Evolutionary conservation across 2,113 vertebrate genomes (phyloP).

Genomic region (Corythoichthys haematopterus): DNA sequence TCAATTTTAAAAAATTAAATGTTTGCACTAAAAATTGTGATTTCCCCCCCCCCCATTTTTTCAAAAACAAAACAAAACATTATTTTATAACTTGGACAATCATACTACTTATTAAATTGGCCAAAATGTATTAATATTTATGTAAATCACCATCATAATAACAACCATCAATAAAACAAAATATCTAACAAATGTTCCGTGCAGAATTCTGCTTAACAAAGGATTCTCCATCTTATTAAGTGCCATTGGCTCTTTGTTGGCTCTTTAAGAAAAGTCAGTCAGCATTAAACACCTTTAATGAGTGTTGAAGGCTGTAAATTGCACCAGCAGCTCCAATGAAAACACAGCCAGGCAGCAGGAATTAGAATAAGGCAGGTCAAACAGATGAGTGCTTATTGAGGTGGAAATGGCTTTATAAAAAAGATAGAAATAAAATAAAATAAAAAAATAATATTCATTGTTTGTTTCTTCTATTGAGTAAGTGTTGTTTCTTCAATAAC

Average conservation of each 20-base stretch:
- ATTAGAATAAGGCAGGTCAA: slow-evolving; percentile 50
- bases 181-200: background rate
- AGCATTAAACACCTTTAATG: slow-evolving; percentile 57
- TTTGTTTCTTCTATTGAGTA: background rate
- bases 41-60: background rate
- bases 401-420: background rate
- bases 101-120: background rate
- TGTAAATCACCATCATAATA: background rate
- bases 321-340: slow-evolving; percentile 52
- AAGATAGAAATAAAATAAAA: slow-evolving; percentile 11
- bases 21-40: background rate
- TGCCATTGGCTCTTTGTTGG: slow-evolving; percentile 16
- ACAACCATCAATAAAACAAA: background rate
- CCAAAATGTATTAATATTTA: background rate
- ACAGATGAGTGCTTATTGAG: slow-evolving; percentile 37
- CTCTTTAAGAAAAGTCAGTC: slow-evolving; percentile 38
- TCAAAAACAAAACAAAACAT: background rate
- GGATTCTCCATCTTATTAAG: slow-evolving; percentile 9
- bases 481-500: background rate
- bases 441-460: background rate
- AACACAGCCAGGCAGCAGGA: slow-evolving; percentile 22
- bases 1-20: background rate
- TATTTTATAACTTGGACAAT: no score
- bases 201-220: background rate
- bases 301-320: slow-evolving; percentile 63